Evolutionary conservation across 2,113 vertebrate genomes (phyloP).

Genomic region (Origma solitaria): DNA sequence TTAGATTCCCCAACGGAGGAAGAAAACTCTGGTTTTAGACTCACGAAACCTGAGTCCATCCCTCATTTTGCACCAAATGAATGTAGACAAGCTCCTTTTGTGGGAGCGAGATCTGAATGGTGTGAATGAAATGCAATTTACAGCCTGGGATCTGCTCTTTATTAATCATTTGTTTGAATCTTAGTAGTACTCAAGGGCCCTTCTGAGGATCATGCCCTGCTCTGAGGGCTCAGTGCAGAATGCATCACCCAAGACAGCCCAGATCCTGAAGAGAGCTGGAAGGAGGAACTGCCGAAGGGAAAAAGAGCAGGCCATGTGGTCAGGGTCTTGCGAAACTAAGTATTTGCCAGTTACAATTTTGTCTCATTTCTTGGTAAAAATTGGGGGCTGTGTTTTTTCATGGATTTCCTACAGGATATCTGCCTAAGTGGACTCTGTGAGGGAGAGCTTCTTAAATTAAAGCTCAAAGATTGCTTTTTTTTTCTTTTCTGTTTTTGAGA

Average conservation of each 20-base stretch:
- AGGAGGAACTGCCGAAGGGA: neutral
- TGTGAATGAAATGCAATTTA: conserved; percentile 51
- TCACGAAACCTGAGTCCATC: conserved; percentile 28
- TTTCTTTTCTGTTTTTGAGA: neutral
- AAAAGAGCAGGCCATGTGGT: neutral
- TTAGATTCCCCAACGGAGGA: conserved; percentile 42
- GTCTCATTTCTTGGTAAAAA: neutral
- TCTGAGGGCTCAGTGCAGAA: neutral
- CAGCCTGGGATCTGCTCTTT: conserved; percentile 36
- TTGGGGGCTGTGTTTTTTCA: neutral
- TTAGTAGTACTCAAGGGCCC: neutral
- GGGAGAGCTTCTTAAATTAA: conserved; percentile 20
- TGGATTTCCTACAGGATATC: neutral
- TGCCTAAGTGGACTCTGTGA: neutral
- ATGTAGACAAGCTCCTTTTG: conserved; percentile 27
- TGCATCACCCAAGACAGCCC: neutral
- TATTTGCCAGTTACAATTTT: conserved; percentile 25
- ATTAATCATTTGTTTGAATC: conserved; percentile 50
- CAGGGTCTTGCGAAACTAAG: neutral
- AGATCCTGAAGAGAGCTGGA: neutral
- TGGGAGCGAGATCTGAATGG: neutral
- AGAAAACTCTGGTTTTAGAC: conserved; percentile 18
- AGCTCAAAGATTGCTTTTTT: neutral
- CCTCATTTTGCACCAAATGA: conserved; percentile 43
- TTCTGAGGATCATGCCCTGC: neutral